Evolutionary conservation across 2,113 vertebrate species (phyloP), one percentile per base, ranked within the genome.

Genomic region (Tragelaphus buxtoni): DNA sequence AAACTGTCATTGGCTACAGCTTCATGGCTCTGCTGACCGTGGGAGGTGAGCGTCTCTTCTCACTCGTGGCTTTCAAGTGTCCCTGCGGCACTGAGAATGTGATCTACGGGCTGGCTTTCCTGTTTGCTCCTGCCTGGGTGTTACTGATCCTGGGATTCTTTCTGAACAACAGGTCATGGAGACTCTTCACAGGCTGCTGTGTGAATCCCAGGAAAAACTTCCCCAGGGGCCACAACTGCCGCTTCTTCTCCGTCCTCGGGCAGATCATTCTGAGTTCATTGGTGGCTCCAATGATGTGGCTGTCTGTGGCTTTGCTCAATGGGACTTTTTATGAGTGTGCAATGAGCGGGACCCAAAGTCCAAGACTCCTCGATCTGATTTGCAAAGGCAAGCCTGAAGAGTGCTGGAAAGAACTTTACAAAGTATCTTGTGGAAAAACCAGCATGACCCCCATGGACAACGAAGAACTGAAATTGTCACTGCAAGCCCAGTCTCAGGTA

Each of bases 241-340:
- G 63, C 47, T 98, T 98, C 88, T 98, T 98, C 97, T 96, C 97
- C 0, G 7, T 98, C 93, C 98, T 98, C 0, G 96, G 98, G 42
- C 97, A 98, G 96, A 98, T 99, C 96, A 98, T 96, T 28, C 95
- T 99, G 76, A 98, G 99, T 1, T 99, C 99, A 0, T 96, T 99
- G 53, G 98, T 99, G 87, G 99, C 99, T 2, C 99, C 99, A 0
- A 82, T 99, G 60, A 99, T 99, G 99, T 99, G 99, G 99, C 99
- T 99, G 83, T 99, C 98, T 1, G 99, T 99, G 98, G 99, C 99
- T 90, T 97, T 99, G 98, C 99, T 99, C 95, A 99, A 99, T 0
- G 99, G 99, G 22, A 99, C 99, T 10, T 99, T 99, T 93, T 99
- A 99, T 1, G 99, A 99, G 94, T 99, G 99, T 96, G 99, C 99